Evolutionary conservation across 2,113 vertebrate species (phyloP).

Genomic region (Suricata suricatta): DNA sequence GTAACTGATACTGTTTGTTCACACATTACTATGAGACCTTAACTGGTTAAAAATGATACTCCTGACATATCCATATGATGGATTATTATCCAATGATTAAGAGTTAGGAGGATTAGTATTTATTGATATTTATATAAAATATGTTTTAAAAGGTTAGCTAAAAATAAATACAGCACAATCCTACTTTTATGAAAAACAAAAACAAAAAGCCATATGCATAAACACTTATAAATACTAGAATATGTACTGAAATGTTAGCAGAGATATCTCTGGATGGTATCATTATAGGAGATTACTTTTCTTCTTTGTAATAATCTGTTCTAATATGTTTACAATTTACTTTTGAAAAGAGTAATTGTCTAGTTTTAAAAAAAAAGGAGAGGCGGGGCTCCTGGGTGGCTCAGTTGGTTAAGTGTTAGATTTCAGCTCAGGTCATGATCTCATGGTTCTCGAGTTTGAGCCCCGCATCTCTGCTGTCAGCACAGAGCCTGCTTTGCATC

Average conservation of each 20-base stretch:
- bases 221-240: slow-evolving; percentile 4
- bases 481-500: no score
- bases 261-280: background rate
- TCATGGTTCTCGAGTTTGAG: no score
- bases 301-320: background rate
- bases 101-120: background rate
- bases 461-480: no score
- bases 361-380: background rate
- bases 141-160: background rate
- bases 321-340: background rate
- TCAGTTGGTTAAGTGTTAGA: no score
- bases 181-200: background rate
- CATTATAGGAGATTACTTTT: background rate
- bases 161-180: background rate
- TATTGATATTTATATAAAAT: slow-evolving; percentile 23
- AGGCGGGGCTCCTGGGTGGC: no score
- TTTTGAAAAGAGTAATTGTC: background rate
- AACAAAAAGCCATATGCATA: background rate
- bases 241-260: background rate
- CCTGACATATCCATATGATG: background rate
- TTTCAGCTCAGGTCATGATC: no score
- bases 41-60: background rate
- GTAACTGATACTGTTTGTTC: background rate
- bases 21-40: background rate
- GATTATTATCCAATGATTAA: background rate